Evolutionary conservation across 2,888 invertebrate genomes (phyloP), one percentile per base, ranked within the genome.

Genomic region (Brachyptera putata): DNA sequence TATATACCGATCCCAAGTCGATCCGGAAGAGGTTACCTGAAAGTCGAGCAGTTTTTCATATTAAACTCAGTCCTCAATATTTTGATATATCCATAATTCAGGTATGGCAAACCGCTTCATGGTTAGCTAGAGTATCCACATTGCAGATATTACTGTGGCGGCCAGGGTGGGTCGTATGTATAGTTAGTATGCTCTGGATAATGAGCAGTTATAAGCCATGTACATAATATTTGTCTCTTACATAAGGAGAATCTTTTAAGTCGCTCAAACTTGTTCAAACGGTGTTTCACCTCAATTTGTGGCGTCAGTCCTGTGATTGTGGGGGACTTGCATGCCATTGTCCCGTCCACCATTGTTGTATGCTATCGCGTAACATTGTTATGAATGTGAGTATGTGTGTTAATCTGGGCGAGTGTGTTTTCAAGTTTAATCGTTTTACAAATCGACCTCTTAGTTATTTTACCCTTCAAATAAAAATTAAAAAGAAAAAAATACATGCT

Each of bases 191-290:
- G 56, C 56, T 58, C 61, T 50, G 50, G 22, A 50, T 43, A 16
- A 56, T 37, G 58, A 58, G 61, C 55, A 21, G 46, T 58, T 58
- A 61, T 43, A 43, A 16, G 58, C 61, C 56, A 55, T 61, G 62
- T 62, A 60, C 58, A 62, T 60, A 62, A 30, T 49, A 58, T 18
- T 59, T 59, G 49, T 59, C 57, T 49, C 56, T 56, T 61, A 57
- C 59, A 56, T 39, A 41, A 59, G 46, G 56, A 50, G 30, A 50
- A 36, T 36, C 43, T 56, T 62, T 60, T 62, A 62, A 62, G 62
- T 62, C 62, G 62, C 62, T 62, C 62, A 62, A 62, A 61, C 58
- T 58, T 61, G 58, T 56, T 60, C 56, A 60, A 60, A 61, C 57
- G 58, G 58, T 61, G 61, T 58, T 61, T 50, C 61, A 61, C 58